A percentile compares a stretch with the other conserved stretches of the same genome.
These are phyloP conservation scores for Artibeus lituratus DNA, from an alignment of 2,797 vertebrate genomes.

Conservation along the genomic window DNA sequence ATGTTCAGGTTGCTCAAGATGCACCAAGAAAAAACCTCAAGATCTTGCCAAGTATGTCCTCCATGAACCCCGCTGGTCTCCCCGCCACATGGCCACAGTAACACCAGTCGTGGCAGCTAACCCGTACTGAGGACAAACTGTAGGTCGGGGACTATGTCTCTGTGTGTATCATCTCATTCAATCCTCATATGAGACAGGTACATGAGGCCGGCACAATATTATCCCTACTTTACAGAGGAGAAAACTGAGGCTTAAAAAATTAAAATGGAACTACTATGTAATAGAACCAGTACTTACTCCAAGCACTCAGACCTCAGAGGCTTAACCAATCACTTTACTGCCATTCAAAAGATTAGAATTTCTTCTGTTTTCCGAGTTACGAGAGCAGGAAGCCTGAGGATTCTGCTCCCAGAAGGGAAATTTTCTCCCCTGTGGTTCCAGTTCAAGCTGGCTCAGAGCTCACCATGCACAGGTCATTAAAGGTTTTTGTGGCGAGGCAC, in stretches of 20 bases:
- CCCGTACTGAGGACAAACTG: background rate
- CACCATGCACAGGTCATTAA: background rate
- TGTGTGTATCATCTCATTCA: background rate
- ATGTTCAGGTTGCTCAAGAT: background rate
- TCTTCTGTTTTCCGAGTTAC: background rate
- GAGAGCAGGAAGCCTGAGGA: background rate
- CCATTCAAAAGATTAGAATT: background rate
- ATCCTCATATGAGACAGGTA: background rate
- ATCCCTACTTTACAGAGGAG: background rate
- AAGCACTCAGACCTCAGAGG: background rate
- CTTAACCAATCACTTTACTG: background rate
- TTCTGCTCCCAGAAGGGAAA: background rate
- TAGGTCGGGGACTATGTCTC: background rate
- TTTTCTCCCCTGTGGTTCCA: background rate
- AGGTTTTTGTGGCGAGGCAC: background rate
- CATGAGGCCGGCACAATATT: background rate
- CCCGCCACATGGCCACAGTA: background rate
- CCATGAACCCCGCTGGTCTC: background rate
- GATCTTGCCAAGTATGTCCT: background rate
- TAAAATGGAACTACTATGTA: background rate
- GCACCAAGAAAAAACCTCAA: background rate
- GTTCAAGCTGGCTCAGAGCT: background rate
- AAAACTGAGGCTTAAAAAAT: background rate
- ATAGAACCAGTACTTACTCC: background rate
- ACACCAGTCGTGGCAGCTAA: background rate